These are phyloP conservation scores for Dugesia japonica DNA, from an alignment of 2,888 invertebrate species.

Conservation along the genomic window DNA sequence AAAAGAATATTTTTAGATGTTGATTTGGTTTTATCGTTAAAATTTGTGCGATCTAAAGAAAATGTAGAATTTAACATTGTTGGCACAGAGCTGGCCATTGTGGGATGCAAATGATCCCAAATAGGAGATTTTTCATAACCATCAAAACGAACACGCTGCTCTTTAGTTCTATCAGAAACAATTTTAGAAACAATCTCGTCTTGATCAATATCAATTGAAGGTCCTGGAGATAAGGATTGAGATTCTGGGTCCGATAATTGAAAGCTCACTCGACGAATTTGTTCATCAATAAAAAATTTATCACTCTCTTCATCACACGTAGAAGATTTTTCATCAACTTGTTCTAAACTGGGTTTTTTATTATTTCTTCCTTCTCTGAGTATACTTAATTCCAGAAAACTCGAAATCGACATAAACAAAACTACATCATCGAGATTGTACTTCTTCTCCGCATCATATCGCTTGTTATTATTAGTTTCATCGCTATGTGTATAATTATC, in stretches of 20 bases:
- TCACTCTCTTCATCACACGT: conserved; percentile 3
- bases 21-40: neutral
- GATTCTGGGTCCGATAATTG: neutral
- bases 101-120: conserved; percentile 20
- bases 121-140: neutral
- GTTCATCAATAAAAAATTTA: conserved; percentile 14
- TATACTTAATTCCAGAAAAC: conserved; percentile 78
- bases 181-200: neutral
- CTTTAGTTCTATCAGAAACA: neutral
- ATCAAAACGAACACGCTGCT: neutral
- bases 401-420: conserved; percentile 94
- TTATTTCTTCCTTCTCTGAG: conserved; percentile 38
- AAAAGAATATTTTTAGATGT: conserved; percentile 6
- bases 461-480: conserved; percentile 15
- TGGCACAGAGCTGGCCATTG: conserved; percentile 16
- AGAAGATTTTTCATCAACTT: conserved; percentile 16
- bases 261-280: conserved; percentile 13
- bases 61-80: conserved; percentile 13
- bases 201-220: neutral
- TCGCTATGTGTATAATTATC: neutral
- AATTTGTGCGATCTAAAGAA: neutral
- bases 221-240: neutral
- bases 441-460: neutral
- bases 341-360: neutral
- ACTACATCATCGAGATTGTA: conserved; percentile 76